phyloP scores from a whole-genome alignment of 2,113 vertebrate species.

The Zonotrichia leucophrys region DNA sequence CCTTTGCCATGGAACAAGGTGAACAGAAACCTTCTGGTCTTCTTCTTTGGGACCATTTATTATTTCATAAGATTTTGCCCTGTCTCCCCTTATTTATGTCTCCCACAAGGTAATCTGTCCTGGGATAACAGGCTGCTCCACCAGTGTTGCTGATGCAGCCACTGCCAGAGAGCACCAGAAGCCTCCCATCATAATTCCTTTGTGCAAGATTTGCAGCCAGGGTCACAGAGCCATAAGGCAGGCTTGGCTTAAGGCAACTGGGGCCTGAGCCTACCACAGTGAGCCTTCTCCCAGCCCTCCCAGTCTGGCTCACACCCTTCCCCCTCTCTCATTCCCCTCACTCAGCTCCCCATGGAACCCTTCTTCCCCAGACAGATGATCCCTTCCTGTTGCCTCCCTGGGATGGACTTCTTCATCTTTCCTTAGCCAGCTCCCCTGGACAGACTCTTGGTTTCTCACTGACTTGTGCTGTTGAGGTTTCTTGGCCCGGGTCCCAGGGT shows the following conservation, averaged over 20 bases:
- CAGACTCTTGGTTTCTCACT: conserved; percentile 53
- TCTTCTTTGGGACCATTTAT: neutral
- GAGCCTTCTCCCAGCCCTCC: neutral
- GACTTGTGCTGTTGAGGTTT: conserved; percentile 45
- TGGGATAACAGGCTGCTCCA: neutral
- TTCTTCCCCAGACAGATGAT: conserved; percentile 28
- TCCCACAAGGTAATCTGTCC: neutral
- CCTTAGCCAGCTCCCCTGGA: conserved; percentile 45
- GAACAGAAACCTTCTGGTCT: neutral
- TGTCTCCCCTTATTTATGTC: neutral
- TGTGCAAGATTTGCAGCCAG: neutral
- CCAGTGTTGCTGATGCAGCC: neutral
- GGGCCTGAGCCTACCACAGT: neutral
- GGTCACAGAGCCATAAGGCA: neutral
- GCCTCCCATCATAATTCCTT: neutral
- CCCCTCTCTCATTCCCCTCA: neutral
- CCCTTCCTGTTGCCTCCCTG: conserved; percentile 24
- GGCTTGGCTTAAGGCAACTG: neutral
- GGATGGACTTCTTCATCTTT: conserved; percentile 48
- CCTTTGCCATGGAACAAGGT: neutral
- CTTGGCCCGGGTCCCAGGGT: conserved; percentile 59
- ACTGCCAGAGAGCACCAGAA: neutral
- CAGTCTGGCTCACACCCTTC: rapidly evolving
- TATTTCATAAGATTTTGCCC: neutral
- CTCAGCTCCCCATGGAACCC: neutral